Percentiles rank a stretch among this genome's conserved stretches.
These are phyloP conservation scores for Neocrepidodera transversa DNA, from an alignment of 2,888 invertebrate species.

Conservation along the genomic window DNA sequence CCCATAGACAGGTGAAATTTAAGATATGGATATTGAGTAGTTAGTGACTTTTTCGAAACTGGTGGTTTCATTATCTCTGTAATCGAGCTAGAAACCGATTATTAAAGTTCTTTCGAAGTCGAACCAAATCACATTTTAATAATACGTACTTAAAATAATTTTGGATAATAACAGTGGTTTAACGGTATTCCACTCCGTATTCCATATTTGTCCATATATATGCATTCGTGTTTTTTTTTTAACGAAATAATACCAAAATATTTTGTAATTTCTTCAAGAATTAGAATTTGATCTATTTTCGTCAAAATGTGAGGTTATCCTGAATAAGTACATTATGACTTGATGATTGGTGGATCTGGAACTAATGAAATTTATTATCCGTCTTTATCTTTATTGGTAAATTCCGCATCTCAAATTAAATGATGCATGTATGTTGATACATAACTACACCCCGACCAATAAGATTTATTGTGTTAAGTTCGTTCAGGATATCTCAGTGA, in stretches of 20 bases:
- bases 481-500: too few relatives aligned
- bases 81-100: constrained; percentile 49
- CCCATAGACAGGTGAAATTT: constrained; percentile 2
- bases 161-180: constrained; percentile 47
- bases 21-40: constrained; percentile 1
- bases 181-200: constrained; percentile 33
- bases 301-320: too few relatives aligned
- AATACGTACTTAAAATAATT: constrained; percentile 51
- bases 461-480: too few relatives aligned
- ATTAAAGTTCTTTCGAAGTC: constrained; percentile 45
- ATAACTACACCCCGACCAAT: too few relatives aligned
- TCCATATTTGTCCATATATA: constrained; percentile 24
- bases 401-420: too few relatives aligned
- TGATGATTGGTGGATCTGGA: too few relatives aligned
- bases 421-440: too few relatives aligned
- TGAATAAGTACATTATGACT: too few relatives aligned
- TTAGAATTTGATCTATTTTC: too few relatives aligned
- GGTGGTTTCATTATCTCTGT: constrained; percentile 42
- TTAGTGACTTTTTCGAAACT: constrained; percentile 19
- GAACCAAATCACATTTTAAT: constrained; percentile 51
- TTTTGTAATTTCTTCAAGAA: constrained; percentile 14
- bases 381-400: too few relatives aligned
- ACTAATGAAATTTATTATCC: too few relatives aligned
- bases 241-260: constrained; percentile 7
- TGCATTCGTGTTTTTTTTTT: constrained; percentile 2